Evolutionary conservation across 2,888 invertebrate genomes (phyloP), one percentile per base, ranked within the genome.

Genomic region (Monopis laevigella): DNA sequence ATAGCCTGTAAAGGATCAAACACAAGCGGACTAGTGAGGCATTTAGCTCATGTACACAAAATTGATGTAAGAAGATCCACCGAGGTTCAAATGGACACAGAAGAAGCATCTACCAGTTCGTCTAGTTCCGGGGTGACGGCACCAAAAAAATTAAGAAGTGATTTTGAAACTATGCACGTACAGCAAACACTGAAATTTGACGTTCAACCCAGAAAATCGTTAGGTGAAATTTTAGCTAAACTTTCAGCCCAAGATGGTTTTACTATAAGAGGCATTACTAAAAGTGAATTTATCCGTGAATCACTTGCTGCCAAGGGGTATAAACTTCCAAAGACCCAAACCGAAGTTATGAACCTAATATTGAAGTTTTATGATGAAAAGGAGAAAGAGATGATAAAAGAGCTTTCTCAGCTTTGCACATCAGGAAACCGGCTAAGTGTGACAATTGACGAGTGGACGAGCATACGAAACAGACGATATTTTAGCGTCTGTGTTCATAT

Each of bases 281-380:
- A 42, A 42, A 45, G 45, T 45, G 42, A 45, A 39, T 39, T 24
- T 14, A 39, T 39, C 12, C 39, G 39, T 24, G 39, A 42, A 40
- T 45, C 42, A 42, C 40, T 45, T 40, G 26, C 40, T 40, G 40
- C 40, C 11, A 45, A 42, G 28, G 29, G 38, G 41, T 29, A 42
- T 40, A 39, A 42, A 39, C 40, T 42, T 35, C 42, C 42, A 34
- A 27, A 11, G 39, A 18, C 19, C 32, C 32, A 26, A 13, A 32
- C 11, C 17, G 42, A 42, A 19, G 42, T 42, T 39, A 44, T 40
- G 42, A 44, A 43, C 32, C 40, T 46, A 32, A 42, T 42, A 44
- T 30, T 44, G 32, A 43, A 43, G 32, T 46, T 24, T 36, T 42
- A 44, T 44, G 44, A 44, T n/a, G 46, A 44, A 28, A 46, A 46